phyloP scores from a whole-genome alignment of 2,797 vertebrate species.

The Darevskia mixta region DNA sequence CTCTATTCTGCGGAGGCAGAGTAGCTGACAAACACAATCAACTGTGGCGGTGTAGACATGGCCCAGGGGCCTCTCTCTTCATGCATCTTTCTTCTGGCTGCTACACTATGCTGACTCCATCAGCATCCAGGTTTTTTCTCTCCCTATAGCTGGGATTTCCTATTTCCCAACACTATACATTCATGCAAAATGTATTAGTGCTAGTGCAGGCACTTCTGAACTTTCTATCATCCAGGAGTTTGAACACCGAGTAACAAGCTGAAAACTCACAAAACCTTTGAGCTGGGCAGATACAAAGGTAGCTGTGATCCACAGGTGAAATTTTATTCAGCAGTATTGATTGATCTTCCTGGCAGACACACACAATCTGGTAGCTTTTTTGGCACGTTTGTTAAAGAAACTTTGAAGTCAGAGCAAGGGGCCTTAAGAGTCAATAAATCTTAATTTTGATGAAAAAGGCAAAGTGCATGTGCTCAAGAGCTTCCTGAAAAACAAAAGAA shows the following conservation, averaged over 20 bases:
- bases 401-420: slow-evolving; percentile 49
- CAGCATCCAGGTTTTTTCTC: slow-evolving; percentile 19
- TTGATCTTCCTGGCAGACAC: slow-evolving; percentile 48
- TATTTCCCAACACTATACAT: slow-evolving; percentile 21
- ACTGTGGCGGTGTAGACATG: slow-evolving; percentile 16
- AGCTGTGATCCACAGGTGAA: neutral
- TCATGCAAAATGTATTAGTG: slow-evolving; percentile 14
- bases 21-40: slow-evolving; percentile 20
- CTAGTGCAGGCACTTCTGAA: slow-evolving; percentile 30
- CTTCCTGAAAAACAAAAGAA: neutral
- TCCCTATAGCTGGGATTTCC: neutral
- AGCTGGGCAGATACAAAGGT: slow-evolving; percentile 26
- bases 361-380: slow-evolving; percentile 43
- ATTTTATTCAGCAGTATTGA: slow-evolving; percentile 58
- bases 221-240: slow-evolving; percentile 46
- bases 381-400: slow-evolving; percentile 59
- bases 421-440: slow-evolving; percentile 58
- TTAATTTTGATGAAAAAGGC: slow-evolving; percentile 62
- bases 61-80: neutral
- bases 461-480: slow-evolving; percentile 17
- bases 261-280: slow-evolving; percentile 49
- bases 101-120: neutral
- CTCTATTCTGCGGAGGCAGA: slow-evolving; percentile 1
- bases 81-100: slow-evolving; percentile 13
- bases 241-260: slow-evolving; percentile 51